Conservation (phyloP, 2,888 invertebrate species). For the Clusia tigrina region DNA sequence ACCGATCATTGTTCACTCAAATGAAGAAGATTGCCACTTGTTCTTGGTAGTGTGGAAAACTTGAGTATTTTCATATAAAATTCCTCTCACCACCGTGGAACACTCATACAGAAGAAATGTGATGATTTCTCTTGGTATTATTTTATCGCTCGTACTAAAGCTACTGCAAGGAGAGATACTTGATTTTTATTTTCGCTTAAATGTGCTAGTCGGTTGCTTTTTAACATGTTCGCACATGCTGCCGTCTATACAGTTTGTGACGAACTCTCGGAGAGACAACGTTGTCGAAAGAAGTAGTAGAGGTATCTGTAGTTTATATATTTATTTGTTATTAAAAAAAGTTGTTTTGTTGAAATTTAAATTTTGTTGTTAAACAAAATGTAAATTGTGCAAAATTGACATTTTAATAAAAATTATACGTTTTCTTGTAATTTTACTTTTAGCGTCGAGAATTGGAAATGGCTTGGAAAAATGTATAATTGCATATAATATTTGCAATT, state of each 20-base stretch:
- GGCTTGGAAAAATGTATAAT: neutral
- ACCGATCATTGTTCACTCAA: too few relatives aligned
- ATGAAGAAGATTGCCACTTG: conserved; percentile 1
- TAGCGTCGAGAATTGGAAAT: neutral
- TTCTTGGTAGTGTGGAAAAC: too few relatives aligned
- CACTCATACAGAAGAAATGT: too few relatives aligned
- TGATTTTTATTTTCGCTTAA: too few relatives aligned
- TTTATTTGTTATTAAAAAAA: neutral
- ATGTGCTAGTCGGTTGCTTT: neutral
- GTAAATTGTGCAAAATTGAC: neutral
- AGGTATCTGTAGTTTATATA: neutral
- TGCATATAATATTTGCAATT: neutral
- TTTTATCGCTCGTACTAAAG: too few relatives aligned
- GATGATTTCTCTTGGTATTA: too few relatives aligned
- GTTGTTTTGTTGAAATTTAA: neutral
- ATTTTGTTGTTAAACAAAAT: neutral
- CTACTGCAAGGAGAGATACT: too few relatives aligned
- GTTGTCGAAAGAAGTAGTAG: neutral
- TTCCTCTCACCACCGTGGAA: too few relatives aligned
- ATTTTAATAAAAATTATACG: neutral
- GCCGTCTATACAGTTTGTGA: neutral
- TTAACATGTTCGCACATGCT: neutral
- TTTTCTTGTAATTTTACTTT: neutral
- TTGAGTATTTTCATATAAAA: too few relatives aligned
- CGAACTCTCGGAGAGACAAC: neutral